These are phyloP conservation scores for Hemibagrus wyckioides DNA, from an alignment of 2,113 vertebrate genomes.

Conservation along the genomic window DNA sequence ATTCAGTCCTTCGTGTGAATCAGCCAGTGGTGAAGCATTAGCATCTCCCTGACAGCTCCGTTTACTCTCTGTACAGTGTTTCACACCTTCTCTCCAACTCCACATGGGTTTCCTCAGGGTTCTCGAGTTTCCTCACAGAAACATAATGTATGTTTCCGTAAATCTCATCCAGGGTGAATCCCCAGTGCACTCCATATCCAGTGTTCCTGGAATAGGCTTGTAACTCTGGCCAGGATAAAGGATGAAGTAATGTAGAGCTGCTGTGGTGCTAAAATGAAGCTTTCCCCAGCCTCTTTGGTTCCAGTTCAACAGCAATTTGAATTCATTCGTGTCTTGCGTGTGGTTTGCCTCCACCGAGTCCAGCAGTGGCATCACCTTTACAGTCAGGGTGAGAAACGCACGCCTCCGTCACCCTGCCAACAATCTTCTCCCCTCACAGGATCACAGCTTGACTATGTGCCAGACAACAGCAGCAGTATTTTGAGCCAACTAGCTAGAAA, in stretches of 20 bases:
- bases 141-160: neutral
- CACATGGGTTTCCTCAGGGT: neutral
- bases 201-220: neutral
- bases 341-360: neutral
- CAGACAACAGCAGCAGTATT: constrained; percentile 3
- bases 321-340: neutral
- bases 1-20: neutral
- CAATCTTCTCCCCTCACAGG: neutral
- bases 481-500: neutral
- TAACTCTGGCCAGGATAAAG: neutral
- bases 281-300: neutral
- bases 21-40: neutral
- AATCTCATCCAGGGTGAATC: neutral
- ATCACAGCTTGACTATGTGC: constrained; percentile 9
- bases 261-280: neutral
- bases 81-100: neutral
- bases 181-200: neutral
- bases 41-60: neutral
- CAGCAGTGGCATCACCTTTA: constrained; percentile 13
- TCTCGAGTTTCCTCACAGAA: neutral
- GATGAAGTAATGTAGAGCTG: neutral
- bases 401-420: neutral
- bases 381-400: constrained; percentile 11
- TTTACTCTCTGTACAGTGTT: neutral
- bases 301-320: neutral